Conservation (phyloP, 2,113 vertebrate genomes). For the Condylura cristata region DNA sequence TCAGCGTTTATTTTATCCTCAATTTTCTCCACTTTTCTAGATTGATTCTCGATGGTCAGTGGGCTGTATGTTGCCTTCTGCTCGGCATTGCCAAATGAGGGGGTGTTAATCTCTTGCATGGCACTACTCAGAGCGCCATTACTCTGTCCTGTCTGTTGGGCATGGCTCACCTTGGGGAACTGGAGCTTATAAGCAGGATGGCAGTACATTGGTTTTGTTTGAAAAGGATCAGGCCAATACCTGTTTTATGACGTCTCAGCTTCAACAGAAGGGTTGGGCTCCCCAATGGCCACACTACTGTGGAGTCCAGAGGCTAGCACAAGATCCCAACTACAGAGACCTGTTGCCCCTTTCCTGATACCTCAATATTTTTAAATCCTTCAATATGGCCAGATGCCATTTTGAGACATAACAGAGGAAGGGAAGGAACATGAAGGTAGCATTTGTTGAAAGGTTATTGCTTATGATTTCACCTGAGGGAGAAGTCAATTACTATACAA, state of each 20-base stretch:
- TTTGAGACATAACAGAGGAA: background rate
- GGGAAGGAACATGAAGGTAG: background rate
- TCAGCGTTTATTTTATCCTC: background rate
- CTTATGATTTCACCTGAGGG: too few relatives aligned
- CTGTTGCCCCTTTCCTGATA: background rate
- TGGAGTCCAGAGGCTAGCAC: background rate
- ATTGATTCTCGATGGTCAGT: background rate
- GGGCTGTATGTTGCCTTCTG: fast-evolving
- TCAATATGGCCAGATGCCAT: background rate
- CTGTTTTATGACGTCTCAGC: background rate
- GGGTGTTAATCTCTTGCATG: too few relatives aligned
- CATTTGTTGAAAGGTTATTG: background rate
- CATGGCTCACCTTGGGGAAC: background rate
- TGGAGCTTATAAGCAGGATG: background rate
- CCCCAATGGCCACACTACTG: background rate
- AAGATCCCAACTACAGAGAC: background rate
- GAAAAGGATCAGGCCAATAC: background rate
- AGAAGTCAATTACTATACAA: too few relatives aligned
- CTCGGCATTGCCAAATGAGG: too few relatives aligned
- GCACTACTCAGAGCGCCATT: fast-evolving
- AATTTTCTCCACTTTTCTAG: background rate
- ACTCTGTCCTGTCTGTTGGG: background rate
- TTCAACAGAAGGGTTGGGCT: background rate
- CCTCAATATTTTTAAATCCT: background rate
- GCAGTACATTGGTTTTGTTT: background rate